Percentiles rank a stretch among this genome's conserved stretches.
Evolutionary conservation across 2,888 invertebrate genomes (phyloP).

Genomic region (Caenorhabditis sulstoni): DNA sequence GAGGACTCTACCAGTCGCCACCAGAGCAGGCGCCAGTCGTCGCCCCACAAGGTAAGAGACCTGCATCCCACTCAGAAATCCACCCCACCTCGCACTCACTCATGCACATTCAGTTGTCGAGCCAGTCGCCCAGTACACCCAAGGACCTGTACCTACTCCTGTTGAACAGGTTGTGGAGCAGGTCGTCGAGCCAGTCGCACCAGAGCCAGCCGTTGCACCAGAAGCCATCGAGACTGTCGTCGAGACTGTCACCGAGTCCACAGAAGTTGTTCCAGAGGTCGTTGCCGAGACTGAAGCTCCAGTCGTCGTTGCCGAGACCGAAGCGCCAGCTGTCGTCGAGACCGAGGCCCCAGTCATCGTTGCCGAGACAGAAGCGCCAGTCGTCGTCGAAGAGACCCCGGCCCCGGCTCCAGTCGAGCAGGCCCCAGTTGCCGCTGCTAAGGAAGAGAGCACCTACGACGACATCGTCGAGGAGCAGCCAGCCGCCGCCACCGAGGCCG

Average conservation of each 20-base stretch:
- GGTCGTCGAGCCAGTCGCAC: conserved; percentile 25
- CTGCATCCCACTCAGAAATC: conserved; percentile 6
- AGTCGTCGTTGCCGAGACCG: conserved; percentile 37
- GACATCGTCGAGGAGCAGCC: conserved; percentile 72
- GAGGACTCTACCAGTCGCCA: conserved; percentile 33
- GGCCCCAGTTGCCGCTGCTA: conserved; percentile 51
- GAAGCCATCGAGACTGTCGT: conserved; percentile 17
- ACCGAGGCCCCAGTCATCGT: conserved; percentile 26
- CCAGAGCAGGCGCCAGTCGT: conserved; percentile 31
- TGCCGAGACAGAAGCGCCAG: conserved; percentile 31
- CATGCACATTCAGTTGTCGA: conserved; percentile 44
- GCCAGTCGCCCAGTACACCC: conserved; percentile 52
- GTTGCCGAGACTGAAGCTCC: conserved; percentile 22
- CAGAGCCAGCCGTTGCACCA: conserved; percentile 36
- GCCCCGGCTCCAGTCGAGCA: conserved; percentile 41
- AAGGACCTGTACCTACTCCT: conserved; percentile 55
- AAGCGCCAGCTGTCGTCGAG: conserved; percentile 11
- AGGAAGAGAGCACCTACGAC: conserved; percentile 72
- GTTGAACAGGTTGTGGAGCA: conserved; percentile 41
- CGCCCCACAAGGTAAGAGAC: conserved; percentile 44
- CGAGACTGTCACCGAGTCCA: conserved; percentile 17
- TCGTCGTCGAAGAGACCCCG: conserved; percentile 29
- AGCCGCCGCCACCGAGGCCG: conserved; percentile 53
- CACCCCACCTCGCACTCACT: conserved; percentile 26
- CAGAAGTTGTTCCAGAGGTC: conserved; percentile 41